Conservation (phyloP, 2,113 vertebrate species). For the Zosterops japonicus region DNA sequence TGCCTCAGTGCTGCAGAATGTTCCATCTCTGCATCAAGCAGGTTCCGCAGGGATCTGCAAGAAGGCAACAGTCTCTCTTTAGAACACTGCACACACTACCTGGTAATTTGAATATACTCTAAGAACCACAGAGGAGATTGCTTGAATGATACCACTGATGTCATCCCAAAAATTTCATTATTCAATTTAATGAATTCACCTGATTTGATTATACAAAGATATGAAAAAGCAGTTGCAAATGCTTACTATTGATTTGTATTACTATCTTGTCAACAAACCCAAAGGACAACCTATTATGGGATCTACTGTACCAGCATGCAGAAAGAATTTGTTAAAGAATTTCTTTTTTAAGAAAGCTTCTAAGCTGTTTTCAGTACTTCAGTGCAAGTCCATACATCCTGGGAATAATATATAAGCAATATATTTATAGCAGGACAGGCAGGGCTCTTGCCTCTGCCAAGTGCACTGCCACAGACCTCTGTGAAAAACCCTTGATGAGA, state of each 20-base stretch:
- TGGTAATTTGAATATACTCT: background rate
- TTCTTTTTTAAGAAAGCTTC: background rate
- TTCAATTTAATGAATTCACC: background rate
- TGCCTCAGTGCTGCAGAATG: conserved; percentile 90
- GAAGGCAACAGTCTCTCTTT: background rate
- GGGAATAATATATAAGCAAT: background rate
- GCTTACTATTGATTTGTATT: background rate
- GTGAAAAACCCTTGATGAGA: background rate
- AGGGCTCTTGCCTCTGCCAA: background rate
- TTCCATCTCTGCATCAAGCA: conserved; percentile 97
- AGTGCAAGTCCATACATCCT: background rate
- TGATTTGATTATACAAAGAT: background rate
- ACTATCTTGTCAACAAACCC: background rate
- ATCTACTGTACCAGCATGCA: background rate
- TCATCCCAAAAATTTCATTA: background rate
- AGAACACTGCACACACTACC: background rate
- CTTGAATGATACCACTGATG: background rate
- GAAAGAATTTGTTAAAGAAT: background rate
- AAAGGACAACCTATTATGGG: background rate
- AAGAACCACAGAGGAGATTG: background rate
- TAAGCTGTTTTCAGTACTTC: background rate
- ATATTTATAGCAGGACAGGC: background rate
- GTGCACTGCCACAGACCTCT: background rate
- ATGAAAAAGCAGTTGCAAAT: background rate
- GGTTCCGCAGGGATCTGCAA: conserved; percentile 87